Conservation (phyloP, 1,140 invertebrate genomes). For the Portunus trituberculatus region DNA sequence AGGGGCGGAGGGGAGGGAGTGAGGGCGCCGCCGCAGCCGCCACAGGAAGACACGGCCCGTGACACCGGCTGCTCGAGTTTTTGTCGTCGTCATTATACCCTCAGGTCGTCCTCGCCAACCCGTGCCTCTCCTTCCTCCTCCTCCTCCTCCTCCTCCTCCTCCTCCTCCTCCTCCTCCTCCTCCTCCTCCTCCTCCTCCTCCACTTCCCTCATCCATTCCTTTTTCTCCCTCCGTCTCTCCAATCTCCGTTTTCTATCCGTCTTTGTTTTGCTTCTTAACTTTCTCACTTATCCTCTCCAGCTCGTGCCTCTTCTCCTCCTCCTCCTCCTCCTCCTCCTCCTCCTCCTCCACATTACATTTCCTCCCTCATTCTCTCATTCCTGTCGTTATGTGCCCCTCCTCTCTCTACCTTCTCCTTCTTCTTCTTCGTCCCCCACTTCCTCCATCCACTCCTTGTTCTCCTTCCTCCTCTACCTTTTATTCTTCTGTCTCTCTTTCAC, state of each 20-base stretch:
- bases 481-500: too few species aligned
- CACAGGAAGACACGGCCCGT: conserved; percentile 27
- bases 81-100: conserved; percentile 22
- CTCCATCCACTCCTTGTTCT: too few species aligned
- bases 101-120: background rate
- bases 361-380: too few species aligned
- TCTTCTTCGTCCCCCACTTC: too few species aligned
- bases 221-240: background rate
- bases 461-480: too few species aligned
- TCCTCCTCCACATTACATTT: background rate
- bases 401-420: background rate
- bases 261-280: background rate
- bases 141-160: too few species aligned
- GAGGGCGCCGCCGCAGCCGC: background rate
- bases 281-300: background rate
- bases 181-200: background rate
- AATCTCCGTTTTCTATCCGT: background rate
- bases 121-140: background rate
- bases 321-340: background rate
- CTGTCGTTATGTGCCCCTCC: too few species aligned
- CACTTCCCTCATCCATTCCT: background rate
- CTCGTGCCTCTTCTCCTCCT: background rate
- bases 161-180: background rate
- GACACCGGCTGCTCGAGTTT: background rate
- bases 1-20: too few species aligned